Base-by-base conservation (phyloP, 2,113 vertebrate genomes). In the Suncus etruscus region DNA sequence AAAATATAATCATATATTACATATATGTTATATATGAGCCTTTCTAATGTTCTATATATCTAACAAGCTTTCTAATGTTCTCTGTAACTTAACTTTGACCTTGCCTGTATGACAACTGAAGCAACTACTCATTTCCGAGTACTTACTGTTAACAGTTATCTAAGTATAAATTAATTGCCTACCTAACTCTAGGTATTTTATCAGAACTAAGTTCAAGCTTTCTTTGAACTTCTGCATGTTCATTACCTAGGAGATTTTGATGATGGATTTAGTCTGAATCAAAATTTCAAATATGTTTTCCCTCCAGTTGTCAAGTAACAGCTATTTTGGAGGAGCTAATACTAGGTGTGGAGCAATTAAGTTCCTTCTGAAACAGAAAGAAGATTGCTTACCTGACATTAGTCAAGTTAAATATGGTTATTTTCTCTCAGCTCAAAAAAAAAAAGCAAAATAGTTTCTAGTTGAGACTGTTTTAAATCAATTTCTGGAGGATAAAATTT, bases 401-500 rank as follows among this genome's bases (percentile, higher is more conserved):
- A 48, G 8, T 39, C 51, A 47, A 86, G 11, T 6, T 69, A 86
- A 48, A 58, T 14, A 8, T 18, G 6, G 9, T 45, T 58, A 39
- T 69, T 79, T 85, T 15, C 68, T 45, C 27, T 24, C 12, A 25
- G 7, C 69, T 51, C 8, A 93, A 69, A 50, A 8, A 93, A 69
- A 50, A 8, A 39, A 94, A 87, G 39, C 16, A 32, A 77, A 24
- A 20, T 31, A 9, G 51, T 61, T 50, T 74, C 29, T 66, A 92
- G 79, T 76, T 65, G 16, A 86, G 31, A 82, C 73, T 20, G 32
- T 31, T 89, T 58, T 25, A 58, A 54, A 80, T 79, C n/a, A 73
- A 10, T 25, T 78, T 74, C 78, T 48, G 32, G 63, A 82, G 25
- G n/a, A 6, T 7, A 39, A 16, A 1, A 73, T 66, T 77, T 84